Percentiles rank a stretch among this genome's conserved stretches.
These are phyloP conservation scores for Cerastis leucographa DNA, from an alignment of 2,888 invertebrate genomes.

Conservation along the genomic window DNA sequence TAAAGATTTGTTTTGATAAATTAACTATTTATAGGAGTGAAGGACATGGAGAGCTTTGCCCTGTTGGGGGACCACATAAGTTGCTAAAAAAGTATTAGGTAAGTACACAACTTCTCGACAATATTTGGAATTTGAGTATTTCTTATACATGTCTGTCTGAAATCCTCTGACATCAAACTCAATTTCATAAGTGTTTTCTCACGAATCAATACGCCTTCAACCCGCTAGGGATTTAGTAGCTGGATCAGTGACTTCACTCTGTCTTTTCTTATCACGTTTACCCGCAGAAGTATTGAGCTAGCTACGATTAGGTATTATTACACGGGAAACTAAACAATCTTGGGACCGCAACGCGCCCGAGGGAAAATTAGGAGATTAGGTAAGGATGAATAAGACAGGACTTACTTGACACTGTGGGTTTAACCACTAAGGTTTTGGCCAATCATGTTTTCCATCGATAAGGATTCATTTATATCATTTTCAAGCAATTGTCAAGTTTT, in stretches of 20 bases:
- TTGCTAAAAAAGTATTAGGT: background rate
- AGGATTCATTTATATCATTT: background rate
- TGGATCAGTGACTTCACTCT: constrained; percentile 31
- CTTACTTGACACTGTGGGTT: constrained; percentile 11
- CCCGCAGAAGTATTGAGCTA: constrained; percentile 26
- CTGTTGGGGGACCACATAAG: background rate
- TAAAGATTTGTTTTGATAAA: too few relatives aligned
- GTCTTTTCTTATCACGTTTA: constrained; percentile 31
- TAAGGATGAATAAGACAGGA: background rate
- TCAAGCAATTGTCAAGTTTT: background rate
- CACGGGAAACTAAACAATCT: constrained; percentile 20
- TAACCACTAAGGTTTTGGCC: background rate
- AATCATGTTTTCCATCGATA: background rate
- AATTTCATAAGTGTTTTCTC: constrained; percentile 39
- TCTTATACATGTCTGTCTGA: background rate
- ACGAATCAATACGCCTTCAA: constrained; percentile 32
- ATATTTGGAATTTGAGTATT: background rate
- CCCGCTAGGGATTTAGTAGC: constrained; percentile 22
- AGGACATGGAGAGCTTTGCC: background rate
- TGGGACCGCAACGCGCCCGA: constrained; percentile 9
- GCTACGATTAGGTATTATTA: background rate
- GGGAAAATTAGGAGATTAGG: constrained; percentile 49
- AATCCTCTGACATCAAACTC: constrained; percentile 19
- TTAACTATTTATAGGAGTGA: background rate
- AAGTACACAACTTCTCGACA: background rate